Conservation (phyloP, 2,797 vertebrate species). For the Hippocampus kuda region DNA sequence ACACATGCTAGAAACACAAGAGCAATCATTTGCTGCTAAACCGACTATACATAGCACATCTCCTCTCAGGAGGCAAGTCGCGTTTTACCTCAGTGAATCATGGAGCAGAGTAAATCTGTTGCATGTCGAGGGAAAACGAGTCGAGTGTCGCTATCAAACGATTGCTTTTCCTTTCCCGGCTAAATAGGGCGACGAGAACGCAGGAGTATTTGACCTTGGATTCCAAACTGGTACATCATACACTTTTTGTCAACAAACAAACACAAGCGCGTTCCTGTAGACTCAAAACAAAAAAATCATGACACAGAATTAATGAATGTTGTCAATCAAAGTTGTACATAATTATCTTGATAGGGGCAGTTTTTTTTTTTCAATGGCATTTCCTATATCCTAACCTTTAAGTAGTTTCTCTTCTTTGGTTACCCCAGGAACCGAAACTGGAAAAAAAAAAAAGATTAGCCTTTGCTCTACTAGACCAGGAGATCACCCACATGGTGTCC, state of each 20-base stretch:
- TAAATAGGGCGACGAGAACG: slow-evolving; percentile 39
- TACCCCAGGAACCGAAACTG: no score
- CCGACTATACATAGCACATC: slow-evolving; percentile 46
- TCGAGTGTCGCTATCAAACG: slow-evolving; percentile 41
- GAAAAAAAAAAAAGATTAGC: no score
- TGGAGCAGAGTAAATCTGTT: slow-evolving; percentile 30
- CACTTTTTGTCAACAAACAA: slow-evolving; percentile 54
- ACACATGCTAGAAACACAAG: slow-evolving; percentile 15
- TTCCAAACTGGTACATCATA: slow-evolving; percentile 39
- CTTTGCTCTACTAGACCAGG: no score
- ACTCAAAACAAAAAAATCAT: background rate
- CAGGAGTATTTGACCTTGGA: slow-evolving; percentile 41
- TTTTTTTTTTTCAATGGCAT: no score
- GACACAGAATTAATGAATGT: no score
- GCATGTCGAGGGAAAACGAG: slow-evolving; percentile 43
- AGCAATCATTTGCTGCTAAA: slow-evolving; percentile 34
- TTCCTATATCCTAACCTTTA: no score
- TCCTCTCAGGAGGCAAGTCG: slow-evolving; percentile 54
- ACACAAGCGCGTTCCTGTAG: slow-evolving; percentile 32
- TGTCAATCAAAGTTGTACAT: no score
- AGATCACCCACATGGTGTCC: no score
- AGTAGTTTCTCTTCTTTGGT: no score
- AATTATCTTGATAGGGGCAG: no score
- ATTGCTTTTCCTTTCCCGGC: slow-evolving; percentile 53
- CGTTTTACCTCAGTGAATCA: slow-evolving; percentile 42